These are phyloP conservation scores for Sthenelais limicola DNA, from an alignment of 2,888 invertebrate genomes.

Conservation along the genomic window DNA sequence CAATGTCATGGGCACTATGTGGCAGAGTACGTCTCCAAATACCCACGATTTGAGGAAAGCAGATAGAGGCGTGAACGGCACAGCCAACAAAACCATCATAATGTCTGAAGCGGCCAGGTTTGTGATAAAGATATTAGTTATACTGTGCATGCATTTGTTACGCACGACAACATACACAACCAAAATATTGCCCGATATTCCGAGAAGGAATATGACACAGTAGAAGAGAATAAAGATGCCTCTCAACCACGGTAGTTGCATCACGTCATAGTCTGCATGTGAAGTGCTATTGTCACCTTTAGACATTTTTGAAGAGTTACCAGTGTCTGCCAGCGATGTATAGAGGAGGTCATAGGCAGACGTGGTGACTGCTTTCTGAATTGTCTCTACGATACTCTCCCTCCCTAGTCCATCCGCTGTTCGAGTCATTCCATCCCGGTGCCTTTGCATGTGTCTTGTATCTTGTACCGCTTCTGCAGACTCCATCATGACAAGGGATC, in stretches of 20 bases:
- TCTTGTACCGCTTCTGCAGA: background rate
- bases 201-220: constrained; percentile 86
- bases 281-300: background rate
- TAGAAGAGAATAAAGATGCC: constrained; percentile 75
- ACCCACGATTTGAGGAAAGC: constrained; percentile 93
- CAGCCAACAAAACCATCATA: constrained; percentile 90
- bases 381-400: background rate
- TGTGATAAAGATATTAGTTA: constrained; percentile 97
- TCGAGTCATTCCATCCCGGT: constrained; percentile 2
- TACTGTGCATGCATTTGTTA: constrained; percentile 96
- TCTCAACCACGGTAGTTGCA: constrained; percentile 32
- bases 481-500: background rate
- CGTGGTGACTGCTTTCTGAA: background rate
- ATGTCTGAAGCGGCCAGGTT: constrained; percentile 97
- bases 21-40: constrained; percentile 92
- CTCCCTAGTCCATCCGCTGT: background rate
- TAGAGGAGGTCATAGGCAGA: background rate
- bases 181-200: constrained; percentile 76
- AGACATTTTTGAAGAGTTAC: too few species aligned
- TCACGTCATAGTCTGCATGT: constrained; percentile 21
- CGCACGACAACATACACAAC: constrained; percentile 95
- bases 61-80: constrained; percentile 96
- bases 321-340: background rate
- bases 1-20: constrained; percentile 85
- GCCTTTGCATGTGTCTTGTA: background rate